phyloP scores from a whole-genome alignment of 2,797 vertebrate genomes.

The Galago senegalensis region DNA sequence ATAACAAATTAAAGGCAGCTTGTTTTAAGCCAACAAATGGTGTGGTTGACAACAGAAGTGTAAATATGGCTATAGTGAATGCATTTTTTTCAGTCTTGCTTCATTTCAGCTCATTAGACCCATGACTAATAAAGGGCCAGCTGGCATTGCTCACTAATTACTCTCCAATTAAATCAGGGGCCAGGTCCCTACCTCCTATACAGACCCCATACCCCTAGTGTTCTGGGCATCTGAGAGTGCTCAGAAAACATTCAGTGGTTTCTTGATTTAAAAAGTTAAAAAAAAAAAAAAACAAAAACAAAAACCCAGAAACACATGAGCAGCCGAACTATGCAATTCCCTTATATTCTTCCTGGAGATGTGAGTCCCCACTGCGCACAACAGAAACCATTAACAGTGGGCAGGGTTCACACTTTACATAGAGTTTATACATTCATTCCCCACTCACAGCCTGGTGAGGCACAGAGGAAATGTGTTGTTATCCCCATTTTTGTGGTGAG shows the following conservation, averaged over 20 bases:
- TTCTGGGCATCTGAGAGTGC: not conserved
- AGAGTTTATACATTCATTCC: not conserved
- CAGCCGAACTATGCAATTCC: not conserved
- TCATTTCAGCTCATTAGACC: slow-evolving; percentile 70
- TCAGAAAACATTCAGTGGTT: not conserved
- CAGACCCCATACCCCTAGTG: not conserved
- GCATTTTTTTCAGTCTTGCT: slow-evolving; percentile 35
- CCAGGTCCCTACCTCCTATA: not conserved
- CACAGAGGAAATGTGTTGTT: not conserved
- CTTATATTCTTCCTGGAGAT: not conserved
- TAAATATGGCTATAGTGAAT: slow-evolving; percentile 64
- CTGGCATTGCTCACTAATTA: slow-evolving; percentile 58
- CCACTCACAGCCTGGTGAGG: not conserved
- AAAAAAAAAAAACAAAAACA: not conserved
- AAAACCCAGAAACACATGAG: not conserved
- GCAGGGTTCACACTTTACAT: not conserved
- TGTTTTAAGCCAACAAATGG: slow-evolving; percentile 57
- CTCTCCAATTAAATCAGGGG: slow-evolving; percentile 52
- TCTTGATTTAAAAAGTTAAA: not conserved
- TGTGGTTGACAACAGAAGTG: not conserved
- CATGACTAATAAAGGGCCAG: slow-evolving; percentile 58
- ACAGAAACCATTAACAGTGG: not conserved
- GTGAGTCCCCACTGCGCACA: not conserved
- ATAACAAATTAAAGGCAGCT: slow-evolving; percentile 62
- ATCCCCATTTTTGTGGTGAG: not conserved